Percentiles rank a stretch among this genome's conserved stretches.
phyloP scores from a whole-genome alignment of 2,113 vertebrate species.

The Hydropotes inermis region DNA sequence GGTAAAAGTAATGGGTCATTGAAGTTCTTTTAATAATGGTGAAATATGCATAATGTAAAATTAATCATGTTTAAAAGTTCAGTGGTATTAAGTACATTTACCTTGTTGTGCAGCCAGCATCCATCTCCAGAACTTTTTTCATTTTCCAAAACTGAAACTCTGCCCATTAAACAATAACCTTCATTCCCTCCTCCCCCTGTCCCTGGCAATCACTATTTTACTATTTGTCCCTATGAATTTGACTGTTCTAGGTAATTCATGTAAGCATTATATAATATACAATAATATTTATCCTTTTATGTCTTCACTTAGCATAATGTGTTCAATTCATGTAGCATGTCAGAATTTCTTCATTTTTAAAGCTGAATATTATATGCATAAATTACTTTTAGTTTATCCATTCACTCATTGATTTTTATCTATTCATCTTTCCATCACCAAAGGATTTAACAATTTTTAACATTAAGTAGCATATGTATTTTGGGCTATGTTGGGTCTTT shows the following conservation, averaged over 20 bases:
- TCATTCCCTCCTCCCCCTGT: not conserved
- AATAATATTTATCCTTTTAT: not conserved
- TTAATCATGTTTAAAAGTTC: not conserved
- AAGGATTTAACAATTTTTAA: not conserved
- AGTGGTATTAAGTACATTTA: not conserved
- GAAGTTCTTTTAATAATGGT: not conserved
- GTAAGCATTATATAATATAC: not conserved
- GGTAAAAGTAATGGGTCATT: not conserved
- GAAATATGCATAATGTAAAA: not conserved
- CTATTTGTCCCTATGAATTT: not conserved
- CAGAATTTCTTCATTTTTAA: not conserved
- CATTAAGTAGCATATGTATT: not conserved
- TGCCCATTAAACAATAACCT: not conserved
- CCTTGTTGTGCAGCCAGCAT: not conserved
- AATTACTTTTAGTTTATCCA: not conserved
- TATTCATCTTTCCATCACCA: not conserved
- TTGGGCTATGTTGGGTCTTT: not conserved
- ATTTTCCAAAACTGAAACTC: not conserved
- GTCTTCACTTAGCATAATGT: not conserved
- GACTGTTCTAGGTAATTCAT: not conserved
- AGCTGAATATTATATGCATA: not conserved
- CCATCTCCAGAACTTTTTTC: not conserved
- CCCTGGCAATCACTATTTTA: not conserved
- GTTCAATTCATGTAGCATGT: not conserved
- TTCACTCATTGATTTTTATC: not conserved